Base-by-base conservation (phyloP, 2,888 invertebrate species). In the Fragum fragum region DNA sequence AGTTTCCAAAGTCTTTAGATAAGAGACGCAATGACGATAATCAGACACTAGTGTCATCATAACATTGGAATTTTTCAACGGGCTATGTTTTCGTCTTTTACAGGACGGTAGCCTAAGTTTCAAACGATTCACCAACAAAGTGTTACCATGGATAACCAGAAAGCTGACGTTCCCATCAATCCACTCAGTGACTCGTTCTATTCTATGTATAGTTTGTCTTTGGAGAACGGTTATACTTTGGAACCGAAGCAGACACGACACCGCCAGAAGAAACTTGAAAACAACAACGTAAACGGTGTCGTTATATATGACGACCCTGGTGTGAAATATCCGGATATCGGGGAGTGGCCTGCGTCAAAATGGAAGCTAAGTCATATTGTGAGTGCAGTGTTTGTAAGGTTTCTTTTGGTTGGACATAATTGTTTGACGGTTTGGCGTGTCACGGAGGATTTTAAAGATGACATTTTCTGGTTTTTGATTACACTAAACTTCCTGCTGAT, bases 391-490 rank as follows among this genome's bases (percentile, higher is more conserved):
- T 73, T 83, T 66, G 89, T 88, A 14, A 72, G 90, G 47, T 23
- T 86, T 23, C 36, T 83, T 3, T 76, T 90, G 92, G 97, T 97
- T 2, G 96, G 96, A 2, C 98, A 98, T 91, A 97, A 97, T 53
- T 95, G 97, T 71, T 95, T 98, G 59, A 97, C 97, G 0, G 97
- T 98, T 89, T 98, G 98, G 97, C 97, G 98, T 94, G 97, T 98
- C 53, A 97, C 97, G 0, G 95, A 96, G 18, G 97, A 97, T 87
- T 88, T 84, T 66, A 97, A 97, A 92, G 95, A 96, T 42, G 57
- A 79, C 28, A 92, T 93, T 70, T 97, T 97, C 90, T 98, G 98
- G 98, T 97, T 97, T 90, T 95, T 98, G 86, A 96, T 97, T 23
- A 96, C 97, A 0, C 97, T 98, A 1, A 79, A 81, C 55, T 2